Evolutionary conservation across 2,888 invertebrate species (phyloP), one percentile per base, ranked within the genome.

Genomic region (Poecilus cupreus): DNA sequence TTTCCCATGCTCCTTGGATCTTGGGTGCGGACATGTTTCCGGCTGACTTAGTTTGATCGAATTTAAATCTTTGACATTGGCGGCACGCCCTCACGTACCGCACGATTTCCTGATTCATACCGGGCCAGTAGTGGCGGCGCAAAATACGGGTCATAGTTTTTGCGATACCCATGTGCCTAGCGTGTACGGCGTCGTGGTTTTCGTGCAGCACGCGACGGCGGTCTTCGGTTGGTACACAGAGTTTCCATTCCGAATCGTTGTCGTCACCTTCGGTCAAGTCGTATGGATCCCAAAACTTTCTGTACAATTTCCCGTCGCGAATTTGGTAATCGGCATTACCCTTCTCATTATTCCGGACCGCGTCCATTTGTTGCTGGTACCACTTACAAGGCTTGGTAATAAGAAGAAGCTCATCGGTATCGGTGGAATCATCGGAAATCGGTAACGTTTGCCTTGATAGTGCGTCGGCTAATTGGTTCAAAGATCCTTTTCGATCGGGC

Each of bases 11-110:
- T 0, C 32, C 43, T 11, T 16, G 11, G 0, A 83, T 32, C 24
- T 83, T 81, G 0, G 78, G 18, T 0, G 78, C 43, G 0, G 78
- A n/a, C 26, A 60, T 72, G 3, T 78, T 22, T 39, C 60, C 80
- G 0, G 82, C 77, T 6, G 68, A 2, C 11, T n/a, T 39, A 49
- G 76, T 82, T 64, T 83, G 85, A 0, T 81, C 20, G 0, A 82
- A 10, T 77, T 85, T 85, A 26, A 78, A 85, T 83, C 68, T 84
- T 84, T 85, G 84, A 74, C 85, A 86, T 3, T 39, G 79, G 0
- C 20, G 11, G 76, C 86, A 87, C 0, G 18, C 20, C 10, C 84
- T 32, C 8, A 86, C 83, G 49, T 83, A 83, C 0, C n/a, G 20
- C 0, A 39, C 16, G 2, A 51, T 18, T 13, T 51, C 18, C 18